These are phyloP conservation scores for Drosophila ambigua DNA, from an alignment of 1,140 invertebrate genomes.

Conservation along the genomic window DNA sequence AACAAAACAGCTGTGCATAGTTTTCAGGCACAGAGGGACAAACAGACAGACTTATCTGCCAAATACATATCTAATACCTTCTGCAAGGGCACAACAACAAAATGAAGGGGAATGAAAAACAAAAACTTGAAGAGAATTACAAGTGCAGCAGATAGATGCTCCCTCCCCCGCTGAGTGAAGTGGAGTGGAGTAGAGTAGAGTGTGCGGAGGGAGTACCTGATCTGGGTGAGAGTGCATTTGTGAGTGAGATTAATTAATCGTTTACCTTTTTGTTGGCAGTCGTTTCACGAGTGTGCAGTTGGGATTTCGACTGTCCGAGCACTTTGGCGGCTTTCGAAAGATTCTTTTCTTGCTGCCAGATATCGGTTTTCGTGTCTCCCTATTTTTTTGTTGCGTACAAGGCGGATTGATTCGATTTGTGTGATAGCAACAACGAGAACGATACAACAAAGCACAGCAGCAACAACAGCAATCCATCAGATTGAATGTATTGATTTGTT, in stretches of 20 bases:
- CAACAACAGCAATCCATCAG: neutral
- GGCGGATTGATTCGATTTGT: conserved; percentile 30
- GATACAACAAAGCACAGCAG: conserved; percentile 28
- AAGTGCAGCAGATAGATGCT: conserved; percentile 6
- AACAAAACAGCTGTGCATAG: too few species aligned
- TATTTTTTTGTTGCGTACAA: conserved; percentile 65
- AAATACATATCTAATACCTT: too few species aligned
- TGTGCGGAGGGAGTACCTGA: conserved; percentile 20
- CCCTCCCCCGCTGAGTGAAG: conserved; percentile 11
- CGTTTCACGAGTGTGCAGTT: conserved; percentile 84
- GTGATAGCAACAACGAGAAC: conserved; percentile 48
- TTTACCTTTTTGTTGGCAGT: conserved; percentile 84
- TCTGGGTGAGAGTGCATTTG: conserved; percentile 25
- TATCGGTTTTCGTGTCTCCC: conserved; percentile 84
- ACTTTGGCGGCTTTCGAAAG: conserved; percentile 84
- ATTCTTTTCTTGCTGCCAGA: conserved; percentile 84
- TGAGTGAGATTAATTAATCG: conserved; percentile 30
- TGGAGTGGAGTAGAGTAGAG: neutral
- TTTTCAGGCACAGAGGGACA: too few species aligned
- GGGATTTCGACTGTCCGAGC: conserved; percentile 83
- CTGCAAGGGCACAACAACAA: too few species aligned
- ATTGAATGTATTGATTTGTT: conserved; percentile 27
- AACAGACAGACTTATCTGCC: too few species aligned
- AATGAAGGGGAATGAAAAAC: neutral
- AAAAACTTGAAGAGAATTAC: conserved; percentile 7